Base-by-base conservation (phyloP, 2,797 vertebrate genomes). In the Clamator glandarius region DNA sequence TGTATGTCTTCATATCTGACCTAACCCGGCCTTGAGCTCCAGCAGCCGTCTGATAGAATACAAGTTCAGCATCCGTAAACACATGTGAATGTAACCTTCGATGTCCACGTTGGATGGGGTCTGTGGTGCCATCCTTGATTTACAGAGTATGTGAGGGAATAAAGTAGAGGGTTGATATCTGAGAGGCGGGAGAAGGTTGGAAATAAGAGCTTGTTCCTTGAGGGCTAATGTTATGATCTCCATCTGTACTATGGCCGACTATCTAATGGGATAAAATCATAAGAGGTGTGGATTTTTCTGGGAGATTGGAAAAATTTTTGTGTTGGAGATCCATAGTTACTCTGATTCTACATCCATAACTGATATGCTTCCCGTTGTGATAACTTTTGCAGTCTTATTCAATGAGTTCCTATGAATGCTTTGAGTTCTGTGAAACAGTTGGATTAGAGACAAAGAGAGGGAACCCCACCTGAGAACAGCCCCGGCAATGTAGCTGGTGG, bases 81-180 rank as follows among this genome's bases (percentile, higher is more conserved):
- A 10, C 0, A 0, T 21, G 8, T 19, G 42, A 51, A 20, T 0
- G 1, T 23, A 44, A 72, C 9, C 41, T 61, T 64, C 36, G 35
- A 8, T 39, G 46, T 36, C 54, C 1, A 0, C 31, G 35, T 50
- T 42, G 79, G 24, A 11, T 59, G 50, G 26, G 4, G n/a, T 48
- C 54, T 64, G 36, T 0, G 0, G 11, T 35, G 63, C 11, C 15
- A 15, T 24, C 50, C 44, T 54, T 61, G 28, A 15, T 36, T 48
- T 79, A 24, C 57, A 15, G 28, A 39, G 9, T 7, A 23, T 42
- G 7, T 9, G 39, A 15, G 31, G 42, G 31, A 82, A 20, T 36
- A 6, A 64, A 36, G 35, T 2, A 39, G 55, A 29, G 31, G 11
- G 24, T 17, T 83, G 41, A 9, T 55, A 57, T 33, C 46, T 79